Evolutionary conservation across 2,888 invertebrate species (phyloP), one percentile per base, ranked within the genome.

Genomic region (Norana najaformis): DNA sequence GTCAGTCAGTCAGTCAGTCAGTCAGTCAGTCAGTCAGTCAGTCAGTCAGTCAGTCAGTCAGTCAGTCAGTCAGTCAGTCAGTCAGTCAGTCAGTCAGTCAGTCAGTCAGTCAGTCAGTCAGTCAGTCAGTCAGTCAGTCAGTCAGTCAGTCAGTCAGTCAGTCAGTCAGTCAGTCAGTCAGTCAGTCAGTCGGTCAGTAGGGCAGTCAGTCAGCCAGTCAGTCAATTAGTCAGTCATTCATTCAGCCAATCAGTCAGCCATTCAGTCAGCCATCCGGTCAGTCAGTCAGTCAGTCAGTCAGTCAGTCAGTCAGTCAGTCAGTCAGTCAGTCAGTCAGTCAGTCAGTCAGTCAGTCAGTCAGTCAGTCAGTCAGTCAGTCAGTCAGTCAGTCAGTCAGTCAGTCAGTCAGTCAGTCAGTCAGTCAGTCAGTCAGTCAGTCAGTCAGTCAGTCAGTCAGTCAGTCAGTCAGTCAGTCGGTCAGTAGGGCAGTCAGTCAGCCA

Each of bases 1-100:
- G 69, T 88, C 88, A 89, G 39, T 88, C 88, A 88, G 88, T 88
- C 88, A 88, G 69, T 88, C 69, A 89, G 88, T 88, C 88, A 88
- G 69, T 88, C 88, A 90, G 88, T 53, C 69, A 90, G n/a, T n/a
- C n/a, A n/a, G n/a, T n/a, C n/a, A n/a, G n/a, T n/a, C n/a, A n/a
- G n/a, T n/a, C n/a, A n/a, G n/a, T n/a, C n/a, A n/a, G n/a, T n/a
- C n/a, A n/a, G n/a, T n/a, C n/a, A n/a, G n/a, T n/a, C n/a, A n/a
- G 11, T 69, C 69, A n/a, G n/a, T 69, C 47, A 47, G 47, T n/a
- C 30, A n/a, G 16, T n/a, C 69, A 69, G n/a, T n/a, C 69, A n/a
- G 11, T 2, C 69, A 69, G 16, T n/a, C n/a, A n/a, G n/a, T n/a
- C n/a, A n/a, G n/a, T n/a, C n/a, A n/a, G n/a, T n/a, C n/a, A n/a